Percentiles rank a stretch among this genome's conserved stretches.
These are phyloP conservation scores for Galeruca laticollis DNA, from an alignment of 2,888 invertebrate genomes.

Conservation along the genomic window DNA sequence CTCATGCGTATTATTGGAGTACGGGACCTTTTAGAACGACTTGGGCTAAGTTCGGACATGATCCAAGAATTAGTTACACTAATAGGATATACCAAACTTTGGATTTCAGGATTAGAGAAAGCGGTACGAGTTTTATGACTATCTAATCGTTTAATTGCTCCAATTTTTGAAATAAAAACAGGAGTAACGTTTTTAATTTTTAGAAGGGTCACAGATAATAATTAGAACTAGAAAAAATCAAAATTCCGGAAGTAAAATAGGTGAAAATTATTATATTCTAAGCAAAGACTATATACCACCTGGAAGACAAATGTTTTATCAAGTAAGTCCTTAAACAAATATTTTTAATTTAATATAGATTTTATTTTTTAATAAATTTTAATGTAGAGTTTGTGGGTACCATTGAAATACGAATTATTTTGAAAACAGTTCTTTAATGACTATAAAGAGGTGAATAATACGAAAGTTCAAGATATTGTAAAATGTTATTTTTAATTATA, in stretches of 20 bases:
- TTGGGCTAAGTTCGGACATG: constrained; percentile 93
- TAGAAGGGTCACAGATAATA: constrained; percentile 69
- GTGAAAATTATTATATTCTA: constrained; percentile 72
- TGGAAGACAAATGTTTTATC: constrained; percentile 90
- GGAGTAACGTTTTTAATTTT: constrained; percentile 36
- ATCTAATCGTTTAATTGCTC: constrained; percentile 10
- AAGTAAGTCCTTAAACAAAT: constrained; percentile 74
- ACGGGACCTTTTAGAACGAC: constrained; percentile 94
- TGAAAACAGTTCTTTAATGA: too few species aligned
- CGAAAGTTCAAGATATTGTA: too few species aligned
- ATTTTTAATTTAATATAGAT: too few species aligned
- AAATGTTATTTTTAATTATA: too few species aligned
- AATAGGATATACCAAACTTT: constrained; percentile 89
- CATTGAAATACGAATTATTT: too few species aligned
- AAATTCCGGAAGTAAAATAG: constrained; percentile 42
- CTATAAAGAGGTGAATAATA: too few species aligned
- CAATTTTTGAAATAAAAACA: neutral
- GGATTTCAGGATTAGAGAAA: constrained; percentile 81
- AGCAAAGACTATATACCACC: constrained; percentile 82
- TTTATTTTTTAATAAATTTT: too few species aligned
- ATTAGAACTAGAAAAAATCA: constrained; percentile 68
- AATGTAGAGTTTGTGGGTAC: too few species aligned
- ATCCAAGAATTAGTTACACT: constrained; percentile 84
- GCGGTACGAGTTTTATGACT: constrained; percentile 46
- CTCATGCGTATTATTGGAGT: constrained; percentile 85